Base-by-base conservation (phyloP, 2,797 vertebrate genomes). In the Channa striata region DNA sequence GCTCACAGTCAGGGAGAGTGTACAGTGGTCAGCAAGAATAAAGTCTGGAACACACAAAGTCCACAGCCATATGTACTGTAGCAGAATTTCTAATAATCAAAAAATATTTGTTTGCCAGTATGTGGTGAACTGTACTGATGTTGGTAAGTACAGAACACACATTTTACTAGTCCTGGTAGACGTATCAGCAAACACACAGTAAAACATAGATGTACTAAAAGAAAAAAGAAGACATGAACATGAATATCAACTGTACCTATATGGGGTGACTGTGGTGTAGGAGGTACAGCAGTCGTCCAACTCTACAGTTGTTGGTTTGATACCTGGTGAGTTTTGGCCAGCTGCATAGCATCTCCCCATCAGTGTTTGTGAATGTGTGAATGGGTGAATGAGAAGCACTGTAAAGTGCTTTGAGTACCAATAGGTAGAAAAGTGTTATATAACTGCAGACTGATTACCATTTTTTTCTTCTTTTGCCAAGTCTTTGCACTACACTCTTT, bases 401-500 rank as follows among this genome's bases (percentile, higher is more conserved):
- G n/a, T n/a, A n/a, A n/a, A n/a, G n/a, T n/a, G n/a, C n/a, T n/a
- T n/a, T n/a, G n/a, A n/a, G n/a, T n/a, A n/a, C n/a, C n/a, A n/a
- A n/a, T n/a, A n/a, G n/a, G n/a, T n/a, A n/a, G n/a, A n/a, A n/a
- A n/a, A n/a, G n/a, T n/a, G n/a, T n/a, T n/a, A n/a, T n/a, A n/a
- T n/a, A n/a, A n/a, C n/a, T n/a, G n/a, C n/a, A n/a, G n/a, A n/a
- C n/a, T n/a, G n/a, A n/a, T n/a, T 59, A 57, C 30, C 1, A 6
- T 61, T 69, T 72, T 14, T 10, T 9, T 64, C 14, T 16, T 52
- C 36, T 16, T 56, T 53, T 58, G 3, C 34, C 52, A 23, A 39
- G 19, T 77, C 50, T 77, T 60, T 56, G 17, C 53, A 25, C 25
- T 30, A 42, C 59, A 11, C 37, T 48, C 25, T 52, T 47, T 42